Percentiles rank a stretch among this genome's conserved stretches.
These are phyloP conservation scores for Cyprinodon variegatus DNA, from an alignment of 2,113 vertebrate species.

Conservation along the genomic window DNA sequence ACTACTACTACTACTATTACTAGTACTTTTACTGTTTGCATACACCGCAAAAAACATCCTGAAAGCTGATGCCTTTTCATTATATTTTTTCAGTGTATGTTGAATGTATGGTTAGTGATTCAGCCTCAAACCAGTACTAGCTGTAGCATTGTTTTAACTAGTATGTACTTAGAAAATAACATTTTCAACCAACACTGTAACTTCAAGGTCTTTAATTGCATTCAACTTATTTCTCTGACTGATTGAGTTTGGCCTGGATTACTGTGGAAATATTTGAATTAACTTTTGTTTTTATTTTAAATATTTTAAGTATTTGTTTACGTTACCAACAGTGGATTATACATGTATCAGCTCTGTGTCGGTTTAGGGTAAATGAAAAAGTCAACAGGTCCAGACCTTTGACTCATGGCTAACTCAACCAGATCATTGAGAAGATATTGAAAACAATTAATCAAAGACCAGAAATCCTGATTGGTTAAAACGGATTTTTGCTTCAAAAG, in stretches of 20 bases:
- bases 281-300: not conserved
- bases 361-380: not conserved
- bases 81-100: slow-evolving; percentile 48
- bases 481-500: slow-evolving; percentile 51
- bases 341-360: not conserved
- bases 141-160: slow-evolving; percentile 7
- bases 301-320: not conserved
- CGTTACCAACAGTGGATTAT: not conserved
- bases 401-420: slow-evolving; percentile 37
- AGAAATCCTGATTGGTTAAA: slow-evolving; percentile 62
- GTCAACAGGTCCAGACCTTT: not conserved
- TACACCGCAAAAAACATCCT: slow-evolving; percentile 45
- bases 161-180: slow-evolving; percentile 24
- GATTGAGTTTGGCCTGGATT: slow-evolving; percentile 25
- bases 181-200: slow-evolving; percentile 55
- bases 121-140: not conserved
- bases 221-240: slow-evolving; percentile 32
- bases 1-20: not conserved
- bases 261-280: not conserved
- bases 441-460: slow-evolving; percentile 23
- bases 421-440: slow-evolving; percentile 19
- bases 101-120: not conserved
- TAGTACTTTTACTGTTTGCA: not conserved
- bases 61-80: slow-evolving; percentile 15
- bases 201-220: slow-evolving; percentile 18